Evolutionary conservation across 2,888 invertebrate species (phyloP).

Genomic region (Neoitamus cyanurus): DNA sequence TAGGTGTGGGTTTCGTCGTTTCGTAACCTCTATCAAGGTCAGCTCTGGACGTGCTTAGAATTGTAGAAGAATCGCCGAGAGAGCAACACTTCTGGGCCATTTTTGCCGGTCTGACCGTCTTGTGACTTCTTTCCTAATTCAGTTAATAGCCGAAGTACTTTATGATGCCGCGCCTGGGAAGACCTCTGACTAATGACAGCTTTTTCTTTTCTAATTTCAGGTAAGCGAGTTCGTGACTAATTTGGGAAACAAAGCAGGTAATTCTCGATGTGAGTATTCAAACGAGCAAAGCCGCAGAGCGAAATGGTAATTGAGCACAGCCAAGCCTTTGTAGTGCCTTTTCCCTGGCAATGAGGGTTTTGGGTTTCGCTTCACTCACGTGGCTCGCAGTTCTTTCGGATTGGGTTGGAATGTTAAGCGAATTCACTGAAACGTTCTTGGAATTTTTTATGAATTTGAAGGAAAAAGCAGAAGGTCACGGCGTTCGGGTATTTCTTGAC

Average conservation of each 20-base stretch:
- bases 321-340: background rate
- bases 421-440: background rate
- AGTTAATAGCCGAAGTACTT: background rate
- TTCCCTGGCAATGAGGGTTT: background rate
- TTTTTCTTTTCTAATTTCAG: constrained; percentile 28
- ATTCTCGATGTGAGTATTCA: background rate
- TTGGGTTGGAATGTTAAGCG: background rate
- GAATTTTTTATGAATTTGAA: background rate
- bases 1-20: background rate
- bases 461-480: background rate
- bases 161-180: background rate
- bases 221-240: background rate
- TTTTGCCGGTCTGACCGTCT: background rate
- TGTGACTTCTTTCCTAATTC: background rate
- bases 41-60: background rate
- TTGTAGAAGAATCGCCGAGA: background rate
- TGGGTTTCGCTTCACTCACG: background rate
- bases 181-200: background rate
- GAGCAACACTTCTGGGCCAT: background rate
- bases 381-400: background rate
- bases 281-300: background rate
- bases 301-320: background rate
- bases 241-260: constrained; percentile 18
- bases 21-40: constrained; percentile 30
- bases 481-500: background rate